Percentiles rank a stretch among this genome's conserved stretches.
phyloP scores from a whole-genome alignment of 2,797 vertebrate species.

The Pangasius larnaudii region DNA sequence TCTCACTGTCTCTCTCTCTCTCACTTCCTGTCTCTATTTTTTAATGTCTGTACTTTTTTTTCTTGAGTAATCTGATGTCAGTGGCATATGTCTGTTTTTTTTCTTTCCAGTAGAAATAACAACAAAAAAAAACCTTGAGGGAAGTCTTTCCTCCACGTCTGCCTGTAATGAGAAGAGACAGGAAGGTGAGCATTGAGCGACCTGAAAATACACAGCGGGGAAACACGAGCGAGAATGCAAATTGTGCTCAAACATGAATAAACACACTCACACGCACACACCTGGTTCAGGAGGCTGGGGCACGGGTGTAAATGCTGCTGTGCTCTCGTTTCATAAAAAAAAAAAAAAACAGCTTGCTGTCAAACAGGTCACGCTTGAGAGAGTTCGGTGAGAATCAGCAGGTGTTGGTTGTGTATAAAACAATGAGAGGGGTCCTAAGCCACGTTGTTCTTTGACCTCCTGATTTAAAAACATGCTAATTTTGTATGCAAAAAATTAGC shows the following conservation, averaged over 20 bases:
- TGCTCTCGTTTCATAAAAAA: not conserved
- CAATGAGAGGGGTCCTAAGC: not conserved
- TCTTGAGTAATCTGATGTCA: constrained; percentile 21
- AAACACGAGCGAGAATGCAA: constrained; percentile 44
- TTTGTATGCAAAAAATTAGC: not conserved
- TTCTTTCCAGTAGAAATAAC: not conserved
- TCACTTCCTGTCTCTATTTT: not conserved
- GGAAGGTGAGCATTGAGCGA: constrained; percentile 60
- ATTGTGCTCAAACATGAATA: constrained; percentile 12
- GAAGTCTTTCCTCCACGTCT: constrained; percentile 52
- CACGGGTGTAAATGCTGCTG: constrained; percentile 6
- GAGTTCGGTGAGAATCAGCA: constrained; percentile 1
- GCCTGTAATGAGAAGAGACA: constrained; percentile 69
- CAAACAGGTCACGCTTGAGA: constrained; percentile 18
- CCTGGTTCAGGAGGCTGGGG: constrained; percentile 18
- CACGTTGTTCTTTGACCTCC: constrained; percentile 3
- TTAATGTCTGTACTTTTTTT: not conserved
- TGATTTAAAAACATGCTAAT: not conserved
- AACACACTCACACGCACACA: not conserved
- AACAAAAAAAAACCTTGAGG: constrained; percentile 56
- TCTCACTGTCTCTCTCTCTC: not conserved
- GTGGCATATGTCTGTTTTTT: not conserved
- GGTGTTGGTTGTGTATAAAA: not conserved
- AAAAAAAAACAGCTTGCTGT: not conserved
- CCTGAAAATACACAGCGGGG: constrained; percentile 48